Conservation (phyloP, 2,797 vertebrate species). For the Phataginus tetradactyla region DNA sequence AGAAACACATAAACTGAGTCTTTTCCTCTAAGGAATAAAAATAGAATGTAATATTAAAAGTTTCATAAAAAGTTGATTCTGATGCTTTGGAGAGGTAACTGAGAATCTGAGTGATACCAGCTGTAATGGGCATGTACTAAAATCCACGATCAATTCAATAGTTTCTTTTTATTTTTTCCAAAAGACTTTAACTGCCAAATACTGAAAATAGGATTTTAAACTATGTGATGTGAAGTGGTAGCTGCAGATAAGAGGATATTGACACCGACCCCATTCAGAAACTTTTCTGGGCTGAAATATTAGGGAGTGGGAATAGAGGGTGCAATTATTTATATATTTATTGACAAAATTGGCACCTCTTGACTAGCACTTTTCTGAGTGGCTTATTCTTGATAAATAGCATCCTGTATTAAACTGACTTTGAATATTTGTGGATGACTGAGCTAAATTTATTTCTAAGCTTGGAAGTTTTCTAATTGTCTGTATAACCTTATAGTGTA, state of each 20-base stretch:
- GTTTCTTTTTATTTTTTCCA: not conserved
- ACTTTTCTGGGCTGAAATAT: constrained; percentile 16
- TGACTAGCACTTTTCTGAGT: constrained; percentile 22
- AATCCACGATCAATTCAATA: not conserved
- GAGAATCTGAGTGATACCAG: not conserved
- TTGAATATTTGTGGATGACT: constrained; percentile 19
- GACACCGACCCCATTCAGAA: not conserved
- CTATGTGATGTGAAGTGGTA: not conserved
- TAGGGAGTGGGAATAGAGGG: not conserved
- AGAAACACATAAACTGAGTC: not conserved
- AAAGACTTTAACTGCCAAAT: not conserved
- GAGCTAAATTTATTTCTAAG: constrained; percentile 58
- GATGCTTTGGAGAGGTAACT: not conserved
- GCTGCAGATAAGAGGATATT: not conserved
- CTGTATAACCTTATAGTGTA: not conserved
- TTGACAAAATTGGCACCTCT: not conserved
- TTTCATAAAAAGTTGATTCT: not conserved
- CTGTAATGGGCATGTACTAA: not conserved
- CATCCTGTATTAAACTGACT: constrained; percentile 52
- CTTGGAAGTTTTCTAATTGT: constrained; percentile 57
- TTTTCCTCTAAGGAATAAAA: not conserved
- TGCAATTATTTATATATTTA: constrained; percentile 16
- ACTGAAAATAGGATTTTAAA: not conserved
- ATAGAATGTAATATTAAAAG: not conserved
- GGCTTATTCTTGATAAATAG: constrained; percentile 52